A percentile compares a stretch with the other conserved stretches of the same genome.
Evolutionary conservation across 2,888 invertebrate genomes (phyloP).

Genomic region (Athalia cordata): DNA sequence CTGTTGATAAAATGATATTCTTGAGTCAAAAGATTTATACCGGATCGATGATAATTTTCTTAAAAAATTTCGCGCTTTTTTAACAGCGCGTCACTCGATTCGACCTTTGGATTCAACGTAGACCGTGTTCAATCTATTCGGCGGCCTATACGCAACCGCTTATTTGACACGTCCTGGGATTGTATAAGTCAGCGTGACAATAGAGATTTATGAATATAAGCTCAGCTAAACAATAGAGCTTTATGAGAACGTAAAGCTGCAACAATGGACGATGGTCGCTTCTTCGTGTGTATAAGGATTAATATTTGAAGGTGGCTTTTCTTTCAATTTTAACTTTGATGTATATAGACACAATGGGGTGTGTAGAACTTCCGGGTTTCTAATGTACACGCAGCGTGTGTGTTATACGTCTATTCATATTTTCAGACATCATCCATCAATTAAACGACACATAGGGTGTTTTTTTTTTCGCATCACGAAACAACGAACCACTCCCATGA

Average conservation of each 20-base stretch:
- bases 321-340: slow-evolving; percentile 11
- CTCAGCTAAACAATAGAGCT: slow-evolving; percentile 63
- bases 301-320: slow-evolving; percentile 40
- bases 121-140: neutral
- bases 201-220: slow-evolving; percentile 64
- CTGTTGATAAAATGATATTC: no score
- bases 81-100: no score
- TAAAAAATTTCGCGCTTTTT: no score
- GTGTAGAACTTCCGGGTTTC: neutral
- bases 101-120: neutral
- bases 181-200: slow-evolving; percentile 59
- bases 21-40: no score
- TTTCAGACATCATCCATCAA: no score
- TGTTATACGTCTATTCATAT: neutral
- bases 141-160: slow-evolving; percentile 46
- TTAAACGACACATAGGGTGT: no score
- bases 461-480: neutral
- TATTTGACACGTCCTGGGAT: slow-evolving; percentile 53
- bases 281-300: slow-evolving; percentile 16
- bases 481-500: neutral
- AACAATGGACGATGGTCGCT: slow-evolving; percentile 56
- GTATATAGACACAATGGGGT: neutral
- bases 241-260: slow-evolving; percentile 62
- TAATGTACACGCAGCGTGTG: neutral
- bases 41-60: no score